Conservation (phyloP, 2,797 vertebrate genomes). For the Anolis apletophallus region DNA sequence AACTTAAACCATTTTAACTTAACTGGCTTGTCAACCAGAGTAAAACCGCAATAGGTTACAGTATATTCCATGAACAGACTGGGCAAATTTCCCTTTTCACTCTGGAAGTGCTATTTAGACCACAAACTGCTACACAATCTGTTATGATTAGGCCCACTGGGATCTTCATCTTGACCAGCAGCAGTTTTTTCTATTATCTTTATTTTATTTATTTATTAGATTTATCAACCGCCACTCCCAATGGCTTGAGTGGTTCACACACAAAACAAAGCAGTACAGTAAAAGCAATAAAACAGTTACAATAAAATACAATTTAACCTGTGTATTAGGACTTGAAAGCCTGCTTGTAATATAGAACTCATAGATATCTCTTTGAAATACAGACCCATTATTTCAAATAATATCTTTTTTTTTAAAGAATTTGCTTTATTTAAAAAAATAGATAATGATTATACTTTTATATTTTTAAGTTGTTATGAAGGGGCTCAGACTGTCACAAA, state of each 20-base stretch:
- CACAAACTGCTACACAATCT: neutral
- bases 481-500: neutral
- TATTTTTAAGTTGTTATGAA: conserved; percentile 18
- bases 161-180: neutral
- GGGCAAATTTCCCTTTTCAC: neutral
- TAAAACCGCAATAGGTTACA: neutral
- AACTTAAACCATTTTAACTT: neutral
- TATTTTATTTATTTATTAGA: too few relatives aligned
- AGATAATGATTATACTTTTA: neutral
- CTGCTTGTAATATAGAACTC: neutral
- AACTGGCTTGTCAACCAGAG: neutral
- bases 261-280: too few relatives aligned
- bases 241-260: too few relatives aligned
- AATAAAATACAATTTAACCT: too few relatives aligned
- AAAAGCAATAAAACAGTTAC: too few relatives aligned
- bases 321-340: too few relatives aligned
- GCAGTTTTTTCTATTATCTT: neutral
- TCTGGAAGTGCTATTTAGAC: neutral
- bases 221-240: too few relatives aligned
- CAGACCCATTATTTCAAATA: neutral
- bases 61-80: neutral
- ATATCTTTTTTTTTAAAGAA: conserved; percentile 6
- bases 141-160: neutral
- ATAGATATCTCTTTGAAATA: neutral
- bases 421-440: too few relatives aligned